Evolutionary conservation across 2,888 invertebrate genomes (phyloP).

Genomic region (Pandemis heparana): DNA sequence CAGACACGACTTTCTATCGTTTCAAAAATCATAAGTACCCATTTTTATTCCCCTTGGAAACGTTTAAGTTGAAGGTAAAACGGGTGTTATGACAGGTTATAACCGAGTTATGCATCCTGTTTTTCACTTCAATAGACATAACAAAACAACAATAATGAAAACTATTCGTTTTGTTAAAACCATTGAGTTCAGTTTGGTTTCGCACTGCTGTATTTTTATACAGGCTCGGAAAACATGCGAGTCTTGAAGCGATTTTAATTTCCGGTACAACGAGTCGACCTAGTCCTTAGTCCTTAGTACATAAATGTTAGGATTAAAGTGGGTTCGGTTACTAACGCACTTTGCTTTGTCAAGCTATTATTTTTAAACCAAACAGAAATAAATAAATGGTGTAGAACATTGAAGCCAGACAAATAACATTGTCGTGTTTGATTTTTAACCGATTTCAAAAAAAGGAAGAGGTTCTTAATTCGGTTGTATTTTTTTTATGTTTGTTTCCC

Average conservation of each 20-base stretch:
- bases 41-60: too few species aligned
- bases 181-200: neutral
- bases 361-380: neutral
- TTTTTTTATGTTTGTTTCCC: too few species aligned
- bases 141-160: too few species aligned
- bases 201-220: neutral
- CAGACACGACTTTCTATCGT: too few species aligned
- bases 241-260: neutral
- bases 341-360: neutral
- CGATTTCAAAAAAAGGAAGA: too few species aligned
- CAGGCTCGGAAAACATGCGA: neutral
- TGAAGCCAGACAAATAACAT: neutral
- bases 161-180: neutral
- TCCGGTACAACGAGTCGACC: neutral
- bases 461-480: too few species aligned
- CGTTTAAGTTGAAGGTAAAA: too few species aligned
- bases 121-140: too few species aligned
- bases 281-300: neutral
- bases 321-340: neutral
- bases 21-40: too few species aligned
- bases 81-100: too few species aligned
- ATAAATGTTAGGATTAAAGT: conserved; percentile 1
- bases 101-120: too few species aligned
- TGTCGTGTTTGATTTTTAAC: neutral
- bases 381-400: neutral